These are phyloP conservation scores for Aquatica leii DNA, from an alignment of 2,888 invertebrate genomes.

Conservation along the genomic window DNA sequence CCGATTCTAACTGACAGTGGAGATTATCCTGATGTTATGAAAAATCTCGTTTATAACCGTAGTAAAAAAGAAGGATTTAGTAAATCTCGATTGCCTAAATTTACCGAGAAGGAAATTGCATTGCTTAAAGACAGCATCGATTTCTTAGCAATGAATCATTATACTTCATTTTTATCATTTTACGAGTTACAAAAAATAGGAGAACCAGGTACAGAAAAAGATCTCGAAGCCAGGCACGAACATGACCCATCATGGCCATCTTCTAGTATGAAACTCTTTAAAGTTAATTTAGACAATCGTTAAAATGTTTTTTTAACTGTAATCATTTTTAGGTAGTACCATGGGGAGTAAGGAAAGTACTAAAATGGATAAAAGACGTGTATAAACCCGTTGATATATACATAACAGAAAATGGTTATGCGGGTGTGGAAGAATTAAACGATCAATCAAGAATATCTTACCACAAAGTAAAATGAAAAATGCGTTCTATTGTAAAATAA, in stretches of 20 bases:
- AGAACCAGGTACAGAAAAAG: constrained; percentile 14
- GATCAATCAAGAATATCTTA: constrained; percentile 63
- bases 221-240: neutral
- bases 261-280: neutral
- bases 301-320: too few relatives aligned
- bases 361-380: constrained; percentile 60
- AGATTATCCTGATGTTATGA: constrained; percentile 74
- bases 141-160: constrained; percentile 79
- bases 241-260: neutral
- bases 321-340: constrained; percentile 59
- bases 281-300: too few relatives aligned
- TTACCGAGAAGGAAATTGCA: constrained; percentile 68
- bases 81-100: constrained; percentile 70
- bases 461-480: constrained; percentile 37
- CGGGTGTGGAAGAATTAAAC: constrained; percentile 60
- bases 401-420: constrained; percentile 68
- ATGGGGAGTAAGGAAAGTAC: constrained; percentile 65
- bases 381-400: constrained; percentile 63
- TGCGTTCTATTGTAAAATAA: too few relatives aligned
- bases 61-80: constrained; percentile 68
- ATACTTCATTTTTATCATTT: constrained; percentile 62
- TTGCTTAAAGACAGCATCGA: constrained; percentile 71
- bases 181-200: neutral
- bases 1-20: constrained; percentile 71
- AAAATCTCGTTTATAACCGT: constrained; percentile 64